Percentiles rank a stretch among this genome's conserved stretches.
These are phyloP conservation scores for Microctenopoma stevenorrisi DNA, from an alignment of 2,797 vertebrate species.

Conservation along the genomic window DNA sequence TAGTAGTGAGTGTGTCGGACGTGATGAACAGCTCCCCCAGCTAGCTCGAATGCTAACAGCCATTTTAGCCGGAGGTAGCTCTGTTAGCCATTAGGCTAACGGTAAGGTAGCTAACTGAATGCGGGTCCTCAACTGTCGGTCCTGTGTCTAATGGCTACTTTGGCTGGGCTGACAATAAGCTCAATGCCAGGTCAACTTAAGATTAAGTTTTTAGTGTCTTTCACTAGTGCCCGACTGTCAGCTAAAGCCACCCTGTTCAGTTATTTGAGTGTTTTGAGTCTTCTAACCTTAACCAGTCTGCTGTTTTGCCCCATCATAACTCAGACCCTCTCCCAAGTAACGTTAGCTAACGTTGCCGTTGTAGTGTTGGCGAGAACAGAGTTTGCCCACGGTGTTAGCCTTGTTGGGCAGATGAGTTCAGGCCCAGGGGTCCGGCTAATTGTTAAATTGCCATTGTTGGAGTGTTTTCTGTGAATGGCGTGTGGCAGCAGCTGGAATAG, in stretches of 20 bases:
- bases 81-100: constrained; percentile 62
- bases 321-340: constrained; percentile 47
- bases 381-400: constrained; percentile 35
- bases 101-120: constrained; percentile 55
- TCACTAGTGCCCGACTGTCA: constrained; percentile 1
- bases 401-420: constrained; percentile 47
- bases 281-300: constrained; percentile 31
- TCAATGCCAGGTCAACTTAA: constrained; percentile 47
- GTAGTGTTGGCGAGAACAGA: constrained; percentile 39
- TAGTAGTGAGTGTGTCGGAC: constrained; percentile 72
- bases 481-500: constrained; percentile 72
- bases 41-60: constrained; percentile 73
- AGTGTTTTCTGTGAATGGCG: constrained; percentile 52
- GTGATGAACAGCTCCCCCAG: constrained; percentile 61
- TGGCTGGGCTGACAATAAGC: constrained; percentile 31
- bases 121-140: constrained; percentile 64
- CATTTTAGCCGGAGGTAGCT: constrained; percentile 74
- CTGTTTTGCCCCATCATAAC: constrained; percentile 67
- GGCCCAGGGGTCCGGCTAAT: constrained; percentile 63
- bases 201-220: constrained; percentile 60
- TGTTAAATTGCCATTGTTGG: constrained; percentile 68
- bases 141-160: constrained; percentile 66
- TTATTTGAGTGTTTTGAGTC: constrained; percentile 31
- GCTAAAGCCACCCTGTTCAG: neutral
- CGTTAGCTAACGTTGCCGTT: constrained; percentile 27